Evolutionary conservation across 2,797 vertebrate genomes (phyloP), one percentile per base, ranked within the genome.

Genomic region (Gephyroberyx darwinii): DNA sequence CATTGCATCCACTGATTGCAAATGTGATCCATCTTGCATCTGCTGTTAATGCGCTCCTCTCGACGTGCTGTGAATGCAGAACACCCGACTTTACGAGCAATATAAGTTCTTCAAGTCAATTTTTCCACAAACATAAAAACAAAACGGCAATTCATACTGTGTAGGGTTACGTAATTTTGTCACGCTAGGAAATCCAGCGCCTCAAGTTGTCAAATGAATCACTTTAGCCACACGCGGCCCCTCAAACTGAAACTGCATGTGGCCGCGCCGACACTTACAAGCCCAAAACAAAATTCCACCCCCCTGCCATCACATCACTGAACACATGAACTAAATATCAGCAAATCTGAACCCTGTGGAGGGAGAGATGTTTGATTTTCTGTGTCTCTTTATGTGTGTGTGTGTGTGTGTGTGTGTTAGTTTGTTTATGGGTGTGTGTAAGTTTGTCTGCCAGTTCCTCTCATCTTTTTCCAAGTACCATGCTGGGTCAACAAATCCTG

Each of bases 111-210:
- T 51, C 10, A 13, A 53, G 19, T 53, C 12, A 30, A 31, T 14
- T 31, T 10, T 10, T 12, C 22, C 52, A 31, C 30, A 4, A 30
- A 5, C 52, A 30, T 72, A 54, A 55, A 65, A 33, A 37, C 53
- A 48, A 41, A 61, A 67, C 10, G 6, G 26, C 3, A 0, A 14
- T n/a, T 78, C 33, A 14, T 31, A 22, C 45, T 1, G 20, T 19
- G 13, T 14, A 30, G 43, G 22, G 52, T 80, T 86, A 71, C 45
- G 51, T 69, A 73, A 76, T 57, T 35, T 5, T 19, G 53, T 82
- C 84, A 51, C 70, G 59, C 47, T 78, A 86, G 33, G 1, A 77
- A 66, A 57, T 37, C 43, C 59, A 82, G 69, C 12, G 43, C 58
- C 60, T 68, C 16, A 1, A 47, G 31, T 66, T 65, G 72, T 70